Base-by-base conservation (phyloP, 37 sponge, comb jelly and placozoan genomes). In the Axinella damicornis region DNA sequence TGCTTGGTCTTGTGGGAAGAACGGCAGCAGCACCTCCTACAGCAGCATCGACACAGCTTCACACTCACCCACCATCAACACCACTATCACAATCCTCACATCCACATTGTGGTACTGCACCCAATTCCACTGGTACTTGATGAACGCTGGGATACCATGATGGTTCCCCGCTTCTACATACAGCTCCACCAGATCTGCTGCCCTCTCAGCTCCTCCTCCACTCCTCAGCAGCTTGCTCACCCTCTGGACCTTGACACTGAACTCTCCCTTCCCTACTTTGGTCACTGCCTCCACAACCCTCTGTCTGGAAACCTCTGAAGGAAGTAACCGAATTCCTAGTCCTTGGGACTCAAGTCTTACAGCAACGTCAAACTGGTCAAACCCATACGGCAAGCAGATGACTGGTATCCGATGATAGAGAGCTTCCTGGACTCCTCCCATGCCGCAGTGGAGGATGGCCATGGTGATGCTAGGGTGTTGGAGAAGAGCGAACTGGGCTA, bases 101-200 rank as follows among this genome's bases (percentile, higher is more conserved):
- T 87, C 88, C 0, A 35, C 68, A 81, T 87, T 87, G 82, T 80
- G 57, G 55, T 79, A 87, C 59, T 87, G 66, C 22, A 87, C 69
- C 88, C 88, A 87, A 57, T 40, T 87, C 87, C 87, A 87, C 24
- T 79, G 34, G 74, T 87, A 87, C 57, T 80, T 87, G 46, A 66
- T 81, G 73, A 80, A 79, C 38, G 80, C 80, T 87, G 87, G 88
- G 24, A 87, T 72, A 75, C 80, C 52, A 37, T 87, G 88, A 9
- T 80, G 56, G 56, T 87, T 81, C 28, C 88, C 88, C 57, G 66
- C 67, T 32, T 74, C 81, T 35, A 40, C 64, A 55, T 87, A 87
- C 28, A 81, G 56, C 81, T 87, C 88, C 67, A 87, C 76, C 34
- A 87, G 57, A 65, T 87, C 81, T 39, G 88, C 80, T 63, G 82